A percentile compares a stretch with the other conserved stretches of the same genome.
phyloP scores from a whole-genome alignment of 2,888 invertebrate species.

The Rhagium mordax region DNA sequence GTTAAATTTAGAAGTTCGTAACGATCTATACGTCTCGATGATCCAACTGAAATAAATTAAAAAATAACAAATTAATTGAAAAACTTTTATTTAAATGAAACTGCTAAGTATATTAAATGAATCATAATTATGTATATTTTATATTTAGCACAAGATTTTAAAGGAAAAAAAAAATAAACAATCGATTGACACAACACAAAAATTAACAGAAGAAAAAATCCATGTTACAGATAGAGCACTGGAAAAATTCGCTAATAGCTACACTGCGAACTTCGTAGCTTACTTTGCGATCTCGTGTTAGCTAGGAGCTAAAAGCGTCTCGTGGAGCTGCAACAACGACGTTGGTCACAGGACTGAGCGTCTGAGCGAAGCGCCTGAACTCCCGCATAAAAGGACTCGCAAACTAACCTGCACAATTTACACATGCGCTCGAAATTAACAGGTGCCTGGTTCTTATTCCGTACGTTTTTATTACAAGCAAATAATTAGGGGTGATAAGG shows the following conservation, averaged over 20 bases:
- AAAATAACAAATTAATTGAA: constrained; percentile 7
- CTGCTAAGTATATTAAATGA: not conserved
- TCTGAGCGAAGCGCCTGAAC: constrained; percentile 41
- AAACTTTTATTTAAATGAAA: constrained; percentile 1
- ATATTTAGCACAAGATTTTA: not conserved
- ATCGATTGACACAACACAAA: not conserved
- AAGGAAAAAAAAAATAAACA: not conserved
- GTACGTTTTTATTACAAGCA: constrained; percentile 36
- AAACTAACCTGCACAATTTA: constrained; percentile 57
- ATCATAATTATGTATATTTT: not conserved
- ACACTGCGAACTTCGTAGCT: constrained; percentile 4
- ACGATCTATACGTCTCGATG: constrained; percentile 40
- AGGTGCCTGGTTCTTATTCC: constrained; percentile 51
- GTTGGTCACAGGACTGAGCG: constrained; percentile 46
- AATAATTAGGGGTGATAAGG: constrained; percentile 32
- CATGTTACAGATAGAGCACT: not conserved
- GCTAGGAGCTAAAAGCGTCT: constrained; percentile 2
- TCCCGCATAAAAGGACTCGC: constrained; percentile 51
- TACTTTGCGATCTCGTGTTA: constrained; percentile 27
- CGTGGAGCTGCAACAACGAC: constrained; percentile 37
- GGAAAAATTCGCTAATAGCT: not conserved
- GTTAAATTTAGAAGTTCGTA: constrained; percentile 50
- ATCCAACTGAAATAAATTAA: constrained; percentile 40
- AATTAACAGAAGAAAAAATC: not conserved
- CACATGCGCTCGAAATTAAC: constrained; percentile 60